Base-by-base conservation (phyloP, 2,113 vertebrate species). In the Herpailurus yagouaroundi region DNA sequence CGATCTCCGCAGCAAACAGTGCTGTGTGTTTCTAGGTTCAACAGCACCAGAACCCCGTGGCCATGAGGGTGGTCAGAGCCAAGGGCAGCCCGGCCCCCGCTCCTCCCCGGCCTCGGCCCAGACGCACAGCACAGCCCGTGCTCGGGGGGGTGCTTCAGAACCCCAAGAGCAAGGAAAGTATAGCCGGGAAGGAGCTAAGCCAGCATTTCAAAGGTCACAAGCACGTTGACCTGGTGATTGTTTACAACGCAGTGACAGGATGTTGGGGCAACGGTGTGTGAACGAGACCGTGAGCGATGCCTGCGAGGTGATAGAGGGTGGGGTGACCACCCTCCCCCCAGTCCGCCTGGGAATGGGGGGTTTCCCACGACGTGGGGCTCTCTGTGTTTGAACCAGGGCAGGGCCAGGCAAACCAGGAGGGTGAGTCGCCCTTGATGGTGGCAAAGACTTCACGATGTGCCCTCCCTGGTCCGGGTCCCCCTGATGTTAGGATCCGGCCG, bases 1-100 rank as follows among this genome's bases (percentile, higher is more conserved):
- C 64, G 23, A 64, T 55, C 52, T 74, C 68, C 11, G 5, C 31
- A 57, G 36, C 55, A 45, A 45, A 45, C 83, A 94, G n/a, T 52
- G n/a, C 80, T 86, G 38, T 76, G 89, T 92, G 84, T 41, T 76
- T 86, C 82, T 74, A 93, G 41, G 29, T 45, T 36, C 73, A 63
- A n/a, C 3, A 27, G 48, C 0, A 1, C 77, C 83, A 66, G 74
- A 92, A 15, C 4, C 41, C 50, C 31, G 33, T 15, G 92, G 74
- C 38, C 89, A 29, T 8, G 7, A n/a, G 4, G 4, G 11, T 38
- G 33, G n/a, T 48, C 6, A 18, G 69, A 92, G 63, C 19, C 94
- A 50, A 77, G 4, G 45, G 27, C n/a, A 64, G 68, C 82, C 36
- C 33, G 45, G 52, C 36, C 92, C 31, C 4, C 0, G 6, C 31